These are phyloP conservation scores for Pitangus sulphuratus DNA, from an alignment of 2,797 vertebrate genomes.

Conservation along the genomic window DNA sequence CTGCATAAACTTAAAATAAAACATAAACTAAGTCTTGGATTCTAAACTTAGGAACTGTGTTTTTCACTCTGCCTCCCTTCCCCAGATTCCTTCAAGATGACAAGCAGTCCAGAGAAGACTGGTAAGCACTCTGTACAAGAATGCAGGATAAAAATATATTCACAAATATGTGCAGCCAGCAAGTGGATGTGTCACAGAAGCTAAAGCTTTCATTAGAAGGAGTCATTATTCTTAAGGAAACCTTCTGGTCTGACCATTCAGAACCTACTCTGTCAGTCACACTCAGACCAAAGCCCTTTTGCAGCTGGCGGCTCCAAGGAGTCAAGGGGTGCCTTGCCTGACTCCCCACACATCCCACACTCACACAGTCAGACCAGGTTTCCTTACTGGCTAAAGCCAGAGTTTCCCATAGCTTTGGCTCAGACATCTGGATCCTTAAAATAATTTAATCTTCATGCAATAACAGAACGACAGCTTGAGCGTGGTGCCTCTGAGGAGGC, in stretches of 20 bases:
- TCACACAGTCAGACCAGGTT: background rate
- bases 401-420: background rate
- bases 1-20: background rate
- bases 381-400: fast-evolving
- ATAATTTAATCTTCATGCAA: background rate
- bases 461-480: background rate
- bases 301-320: background rate
- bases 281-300: background rate
- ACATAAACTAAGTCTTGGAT: background rate
- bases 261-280: background rate
- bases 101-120: background rate
- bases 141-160: slow-evolving; percentile 4
- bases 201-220: background rate
- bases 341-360: background rate
- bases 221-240: background rate
- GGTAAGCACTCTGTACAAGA: background rate
- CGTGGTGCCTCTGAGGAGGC: fast-evolving
- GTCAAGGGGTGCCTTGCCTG: fast-evolving
- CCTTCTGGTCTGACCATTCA: background rate
- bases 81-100: background rate
- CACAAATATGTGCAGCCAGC: background rate
- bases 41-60: background rate
- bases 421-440: background rate
- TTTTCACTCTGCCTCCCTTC: background rate
- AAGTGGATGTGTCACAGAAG: background rate